Evolutionary conservation across 2,888 invertebrate species (phyloP).

Genomic region (Ferdinandea cuprea): DNA sequence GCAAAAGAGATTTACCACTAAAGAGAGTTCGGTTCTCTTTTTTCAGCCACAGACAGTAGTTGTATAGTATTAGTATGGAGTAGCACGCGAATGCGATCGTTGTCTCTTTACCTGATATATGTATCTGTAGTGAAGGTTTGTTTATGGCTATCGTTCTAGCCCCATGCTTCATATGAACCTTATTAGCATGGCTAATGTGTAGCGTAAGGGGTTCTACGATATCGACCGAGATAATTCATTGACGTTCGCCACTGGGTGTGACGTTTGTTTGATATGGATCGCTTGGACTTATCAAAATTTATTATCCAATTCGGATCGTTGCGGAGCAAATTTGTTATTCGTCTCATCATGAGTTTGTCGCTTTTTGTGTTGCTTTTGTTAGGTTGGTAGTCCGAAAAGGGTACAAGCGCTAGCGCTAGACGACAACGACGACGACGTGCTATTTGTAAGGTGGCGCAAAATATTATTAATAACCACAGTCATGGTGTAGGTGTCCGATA

Average conservation of each 20-base stretch:
- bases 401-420: too few relatives aligned
- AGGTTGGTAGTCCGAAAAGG: too few relatives aligned
- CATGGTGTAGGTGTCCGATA: neutral
- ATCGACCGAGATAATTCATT: neutral
- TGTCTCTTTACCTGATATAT: neutral
- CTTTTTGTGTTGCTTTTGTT: neutral
- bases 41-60: conserved; percentile 31
- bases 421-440: conserved; percentile 38
- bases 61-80: too few relatives aligned
- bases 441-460: conserved; percentile 30
- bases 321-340: neutral
- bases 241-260: neutral
- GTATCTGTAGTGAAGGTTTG: conserved; percentile 2
- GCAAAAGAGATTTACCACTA: neutral
- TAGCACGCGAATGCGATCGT: neutral
- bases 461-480: neutral
- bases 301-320: neutral
- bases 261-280: neutral
- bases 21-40: conserved; percentile 46
- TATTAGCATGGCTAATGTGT: too few relatives aligned
- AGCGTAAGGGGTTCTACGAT: too few relatives aligned
- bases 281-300: neutral
- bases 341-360: neutral
- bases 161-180: too few relatives aligned
- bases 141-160: too few relatives aligned